Conservation (phyloP, 2,113 vertebrate species). For the Oreotrochilus melanogaster region DNA sequence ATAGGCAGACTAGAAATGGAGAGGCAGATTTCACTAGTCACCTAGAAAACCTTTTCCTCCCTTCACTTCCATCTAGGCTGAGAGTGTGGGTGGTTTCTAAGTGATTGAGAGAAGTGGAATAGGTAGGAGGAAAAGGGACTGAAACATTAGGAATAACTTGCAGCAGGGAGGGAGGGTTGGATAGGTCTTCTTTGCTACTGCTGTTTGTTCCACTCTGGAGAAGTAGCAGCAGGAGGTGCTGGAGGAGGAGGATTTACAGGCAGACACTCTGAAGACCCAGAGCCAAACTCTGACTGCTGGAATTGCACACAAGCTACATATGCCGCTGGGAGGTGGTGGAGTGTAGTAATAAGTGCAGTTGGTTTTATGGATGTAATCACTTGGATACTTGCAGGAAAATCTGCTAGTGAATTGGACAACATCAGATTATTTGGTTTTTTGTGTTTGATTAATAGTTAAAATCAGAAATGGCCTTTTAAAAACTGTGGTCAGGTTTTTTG, state of each 20-base stretch:
- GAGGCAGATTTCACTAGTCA: neutral
- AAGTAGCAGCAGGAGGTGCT: slow-evolving; percentile 63
- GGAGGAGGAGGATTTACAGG: slow-evolving; percentile 57
- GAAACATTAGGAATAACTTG: slow-evolving; percentile 31
- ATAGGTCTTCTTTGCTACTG: neutral
- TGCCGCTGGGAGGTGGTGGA: slow-evolving; percentile 61
- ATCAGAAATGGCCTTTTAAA: neutral
- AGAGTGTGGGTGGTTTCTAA: slow-evolving; percentile 40
- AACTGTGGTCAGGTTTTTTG: neutral
- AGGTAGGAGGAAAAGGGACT: slow-evolving; percentile 46
- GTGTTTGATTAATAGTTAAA: neutral
- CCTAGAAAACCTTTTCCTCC: slow-evolving; percentile 25
- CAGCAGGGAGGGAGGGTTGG: neutral
- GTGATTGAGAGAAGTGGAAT: slow-evolving; percentile 52
- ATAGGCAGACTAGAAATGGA: neutral
- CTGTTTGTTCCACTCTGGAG: neutral
- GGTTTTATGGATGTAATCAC: neutral
- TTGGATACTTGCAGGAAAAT: neutral
- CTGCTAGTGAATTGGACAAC: neutral
- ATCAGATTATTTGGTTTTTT: neutral
- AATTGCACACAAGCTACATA: neutral
- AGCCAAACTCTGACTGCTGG: slow-evolving; percentile 50
- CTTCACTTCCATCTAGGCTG: neutral
- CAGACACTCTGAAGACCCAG: slow-evolving; percentile 33
- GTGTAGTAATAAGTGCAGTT: slow-evolving; percentile 32